Evolutionary conservation across 1,140 invertebrate species (phyloP), one percentile per base, ranked within the genome.

Genomic region (Drosophila chauvacae): DNA sequence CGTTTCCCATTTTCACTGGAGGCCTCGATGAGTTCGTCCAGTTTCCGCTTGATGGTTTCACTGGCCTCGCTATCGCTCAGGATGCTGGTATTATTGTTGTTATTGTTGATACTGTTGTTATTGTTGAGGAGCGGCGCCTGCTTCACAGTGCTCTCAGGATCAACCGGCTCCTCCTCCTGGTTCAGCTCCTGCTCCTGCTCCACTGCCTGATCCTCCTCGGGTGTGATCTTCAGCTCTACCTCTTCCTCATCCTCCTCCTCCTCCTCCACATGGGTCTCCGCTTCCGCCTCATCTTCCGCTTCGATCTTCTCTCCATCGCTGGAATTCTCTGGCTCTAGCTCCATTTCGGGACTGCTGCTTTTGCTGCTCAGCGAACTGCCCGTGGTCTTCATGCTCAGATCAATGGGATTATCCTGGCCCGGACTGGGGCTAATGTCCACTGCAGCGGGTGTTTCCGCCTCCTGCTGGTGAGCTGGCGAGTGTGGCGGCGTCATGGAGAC

Each of bases 391-490:
- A 96, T 95, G 6, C 96, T 96, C 44, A 97, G 92, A 87, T 97
- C 96, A 77, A 97, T 97, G n/a, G 96, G 96, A 81, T 96, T 95
- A 61, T 97, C 95, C 90, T 95, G 95, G 94, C 65, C 53, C 33
- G 10, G 48, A 44, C 37, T 63, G 47, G 44, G 45, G 7, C 56
- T 48, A 6, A 53, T 51, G 14, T 58, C 23, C 18, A 44, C 23
- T n/a, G 56, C 45, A n/a, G 53, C 18, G 7, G 47, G 10, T 16
- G 53, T 26, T 64, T 42, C 41, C 53, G 45, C 28, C 51, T 44
- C 45, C 20, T 62, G 77, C 11, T 56, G 77, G 11, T 55, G 81
- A 9, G 61, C 69, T n/a, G 92, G 92, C 11, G 92, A 92, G 20
- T 78, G 63, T 10, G 92, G 92, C 6, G 92, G 92, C 30, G 92